Evolutionary conservation across 2,797 vertebrate species (phyloP).

Genomic region (Neomorphus geoffroyi): DNA sequence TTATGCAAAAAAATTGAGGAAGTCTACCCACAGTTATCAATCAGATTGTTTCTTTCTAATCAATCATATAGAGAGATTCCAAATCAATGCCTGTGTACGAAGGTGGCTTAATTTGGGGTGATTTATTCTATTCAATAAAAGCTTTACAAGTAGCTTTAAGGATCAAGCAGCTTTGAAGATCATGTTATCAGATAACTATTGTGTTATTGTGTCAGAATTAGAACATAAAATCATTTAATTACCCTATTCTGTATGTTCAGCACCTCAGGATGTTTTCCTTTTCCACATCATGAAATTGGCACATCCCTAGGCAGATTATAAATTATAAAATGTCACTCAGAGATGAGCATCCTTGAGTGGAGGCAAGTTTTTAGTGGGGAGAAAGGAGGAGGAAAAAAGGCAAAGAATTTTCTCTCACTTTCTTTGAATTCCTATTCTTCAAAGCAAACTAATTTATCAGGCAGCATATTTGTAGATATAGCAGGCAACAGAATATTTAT

Average conservation of each 20-base stretch:
- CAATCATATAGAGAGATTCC: neutral
- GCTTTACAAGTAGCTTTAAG: slow-evolving; percentile 41
- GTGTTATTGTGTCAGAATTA: slow-evolving; percentile 31
- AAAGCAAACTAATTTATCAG: neutral
- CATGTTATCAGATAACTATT: neutral
- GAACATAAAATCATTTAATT: slow-evolving; percentile 47
- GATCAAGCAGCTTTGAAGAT: slow-evolving; percentile 49
- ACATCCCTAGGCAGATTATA: neutral
- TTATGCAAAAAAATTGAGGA: neutral
- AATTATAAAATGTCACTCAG: neutral
- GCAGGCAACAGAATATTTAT: neutral
- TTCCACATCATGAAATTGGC: neutral
- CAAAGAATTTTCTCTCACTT: neutral
- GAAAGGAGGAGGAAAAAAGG: neutral
- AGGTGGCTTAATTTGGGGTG: neutral
- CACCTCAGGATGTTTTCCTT: neutral
- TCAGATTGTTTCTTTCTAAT: neutral
- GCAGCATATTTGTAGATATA: neutral
- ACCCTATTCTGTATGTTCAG: neutral
- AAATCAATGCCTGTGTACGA: neutral
- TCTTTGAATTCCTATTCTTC: neutral
- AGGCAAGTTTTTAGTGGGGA: neutral
- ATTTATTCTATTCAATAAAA: slow-evolving; percentile 17
- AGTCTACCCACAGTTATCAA: neutral
- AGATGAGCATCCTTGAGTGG: neutral